Evolutionary conservation across 2,888 invertebrate species (phyloP).

Genomic region (Junonia oenone): DNA sequence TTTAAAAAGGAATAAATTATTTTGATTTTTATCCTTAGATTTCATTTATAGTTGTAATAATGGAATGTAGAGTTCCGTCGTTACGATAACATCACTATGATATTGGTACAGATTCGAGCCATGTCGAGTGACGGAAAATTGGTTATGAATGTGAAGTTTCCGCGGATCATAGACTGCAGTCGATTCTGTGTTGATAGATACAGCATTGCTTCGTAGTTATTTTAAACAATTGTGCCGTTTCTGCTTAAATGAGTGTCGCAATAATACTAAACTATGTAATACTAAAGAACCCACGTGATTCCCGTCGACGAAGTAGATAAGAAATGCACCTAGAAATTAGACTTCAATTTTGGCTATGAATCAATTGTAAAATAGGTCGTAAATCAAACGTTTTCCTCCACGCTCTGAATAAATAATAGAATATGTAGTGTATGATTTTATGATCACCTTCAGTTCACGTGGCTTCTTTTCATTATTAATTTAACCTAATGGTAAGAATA

Average conservation of each 20-base stretch:
- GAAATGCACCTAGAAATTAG: constrained; percentile 21
- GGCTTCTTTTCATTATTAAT: constrained; percentile 22
- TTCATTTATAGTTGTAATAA: constrained; percentile 38
- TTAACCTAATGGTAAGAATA: constrained; percentile 32
- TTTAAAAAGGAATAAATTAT: constrained; percentile 42
- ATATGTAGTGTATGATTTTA: neutral
- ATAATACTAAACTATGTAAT: neutral
- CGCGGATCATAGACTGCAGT: neutral
- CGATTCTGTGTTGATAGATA: constrained; percentile 5
- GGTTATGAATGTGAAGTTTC: neutral
- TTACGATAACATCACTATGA: constrained; percentile 9
- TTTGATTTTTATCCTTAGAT: constrained; percentile 47
- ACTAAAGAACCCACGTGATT: neutral
- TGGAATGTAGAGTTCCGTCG: constrained; percentile 22
- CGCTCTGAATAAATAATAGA: neutral
- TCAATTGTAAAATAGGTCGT: neutral
- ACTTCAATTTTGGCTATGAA: constrained; percentile 1
- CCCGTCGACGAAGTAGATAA: constrained; percentile 16
- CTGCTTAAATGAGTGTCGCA: constrained; percentile 5
- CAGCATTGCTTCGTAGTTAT: constrained; percentile 12
- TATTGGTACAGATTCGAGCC: neutral
- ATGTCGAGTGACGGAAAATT: neutral
- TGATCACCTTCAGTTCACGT: neutral
- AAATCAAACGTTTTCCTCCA: neutral
- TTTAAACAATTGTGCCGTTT: constrained; percentile 10